Evolutionary conservation across 2,888 invertebrate genomes (phyloP), one percentile per base, ranked within the genome.

Genomic region (Ganaspis brasiliensis): DNA sequence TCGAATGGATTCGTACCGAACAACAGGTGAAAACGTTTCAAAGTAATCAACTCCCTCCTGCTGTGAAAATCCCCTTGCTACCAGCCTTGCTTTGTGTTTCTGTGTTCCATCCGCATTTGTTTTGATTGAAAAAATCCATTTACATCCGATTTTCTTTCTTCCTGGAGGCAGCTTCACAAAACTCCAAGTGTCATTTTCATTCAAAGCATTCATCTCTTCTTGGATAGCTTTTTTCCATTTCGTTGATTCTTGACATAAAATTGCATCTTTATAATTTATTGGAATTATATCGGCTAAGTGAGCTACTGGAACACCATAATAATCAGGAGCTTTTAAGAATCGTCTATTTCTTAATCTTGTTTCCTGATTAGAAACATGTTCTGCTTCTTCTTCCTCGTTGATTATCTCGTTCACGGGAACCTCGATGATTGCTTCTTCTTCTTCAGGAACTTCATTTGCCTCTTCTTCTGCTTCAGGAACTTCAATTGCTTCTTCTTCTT

Each of bases 21-120:
- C n/a, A n/a, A n/a, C n/a, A n/a, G n/a, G n/a, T n/a, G n/a, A n/a
- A n/a, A n/a, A n/a, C n/a, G n/a, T n/a, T n/a, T n/a, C n/a, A n/a
- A n/a, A n/a, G n/a, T n/a, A n/a, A n/a, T n/a, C n/a, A n/a, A n/a
- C n/a, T n/a, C n/a, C n/a, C n/a, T n/a, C n/a, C n/a, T n/a, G n/a
- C n/a, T n/a, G n/a, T n/a, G n/a, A n/a, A n/a, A n/a, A n/a, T n/a
- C n/a, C n/a, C n/a, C n/a, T n/a, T n/a, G n/a, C 84, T 1, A 86
- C 85, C 0, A 86, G 73, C 31, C 86, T 52, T 2, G 86, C 83
- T 71, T 87, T 87, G 72, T 81, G 84, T 26, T 74, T 82, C n/a
- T 6, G 1, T 5, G 12, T n/a, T n/a, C 52, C n/a, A 52, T 5
- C 1, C 2, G 16, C 52, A n/a, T 52, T 16, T 2, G 52, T n/a